These are phyloP conservation scores for Ormyrus nitidulus DNA, from an alignment of 2,888 invertebrate species.

Conservation along the genomic window DNA sequence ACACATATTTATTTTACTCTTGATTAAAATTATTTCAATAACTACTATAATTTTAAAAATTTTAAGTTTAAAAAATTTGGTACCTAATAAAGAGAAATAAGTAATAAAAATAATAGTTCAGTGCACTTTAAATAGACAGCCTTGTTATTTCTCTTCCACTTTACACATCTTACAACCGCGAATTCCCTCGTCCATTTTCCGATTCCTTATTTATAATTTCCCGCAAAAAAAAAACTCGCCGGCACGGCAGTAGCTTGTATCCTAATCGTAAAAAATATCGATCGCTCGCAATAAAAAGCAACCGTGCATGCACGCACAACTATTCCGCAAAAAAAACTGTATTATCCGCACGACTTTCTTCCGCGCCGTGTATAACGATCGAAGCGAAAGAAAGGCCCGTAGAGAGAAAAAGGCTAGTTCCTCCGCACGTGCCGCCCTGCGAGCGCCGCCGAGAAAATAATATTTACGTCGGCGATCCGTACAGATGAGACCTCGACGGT, in stretches of 20 bases:
- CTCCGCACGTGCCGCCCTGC: background rate
- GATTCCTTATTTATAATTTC: slow-evolving; percentile 12
- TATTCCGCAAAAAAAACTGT: background rate
- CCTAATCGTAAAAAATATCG: background rate
- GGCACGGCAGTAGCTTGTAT: background rate
- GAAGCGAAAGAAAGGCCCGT: background rate
- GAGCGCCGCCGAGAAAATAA: too few species aligned
- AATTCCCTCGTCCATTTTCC: background rate
- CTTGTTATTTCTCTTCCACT: too few species aligned
- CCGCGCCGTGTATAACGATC: background rate
- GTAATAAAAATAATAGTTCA: too few species aligned
- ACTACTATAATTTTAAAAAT: too few species aligned
- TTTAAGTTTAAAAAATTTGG: too few species aligned
- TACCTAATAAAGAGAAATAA: too few species aligned
- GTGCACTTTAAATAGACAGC: too few species aligned
- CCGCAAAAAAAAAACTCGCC: slow-evolving; percentile 12
- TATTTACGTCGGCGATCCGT: too few species aligned
- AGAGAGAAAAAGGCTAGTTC: background rate
- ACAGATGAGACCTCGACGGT: too few species aligned
- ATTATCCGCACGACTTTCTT: background rate
- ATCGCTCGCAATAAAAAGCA: slow-evolving; percentile 10
- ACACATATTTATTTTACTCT: too few species aligned
- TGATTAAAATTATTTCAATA: too few species aligned
- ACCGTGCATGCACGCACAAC: background rate
- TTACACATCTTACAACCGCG: too few species aligned